These are phyloP conservation scores for Volucella inanis DNA, from an alignment of 2,888 invertebrate genomes.

Conservation along the genomic window DNA sequence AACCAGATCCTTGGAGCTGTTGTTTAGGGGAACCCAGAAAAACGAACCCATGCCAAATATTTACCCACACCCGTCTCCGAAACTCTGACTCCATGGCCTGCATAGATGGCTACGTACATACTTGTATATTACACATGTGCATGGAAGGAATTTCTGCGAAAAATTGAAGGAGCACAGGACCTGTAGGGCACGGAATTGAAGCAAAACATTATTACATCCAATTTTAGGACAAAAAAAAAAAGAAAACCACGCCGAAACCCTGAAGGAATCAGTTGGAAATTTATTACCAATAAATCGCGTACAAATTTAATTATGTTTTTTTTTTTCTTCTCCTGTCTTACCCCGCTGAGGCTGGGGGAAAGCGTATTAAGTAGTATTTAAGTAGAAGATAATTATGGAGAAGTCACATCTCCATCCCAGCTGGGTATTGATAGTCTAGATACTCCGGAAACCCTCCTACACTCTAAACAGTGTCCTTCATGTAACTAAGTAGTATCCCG, in stretches of 20 bases:
- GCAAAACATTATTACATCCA: slow-evolving; percentile 47
- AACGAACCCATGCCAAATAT: slow-evolving; percentile 58
- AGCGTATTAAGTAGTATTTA: not conserved
- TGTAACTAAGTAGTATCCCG: slow-evolving; percentile 19
- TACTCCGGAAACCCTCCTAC: too few relatives aligned
- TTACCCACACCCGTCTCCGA: slow-evolving; percentile 53
- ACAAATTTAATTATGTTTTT: slow-evolving; percentile 48
- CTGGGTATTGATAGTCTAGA: too few relatives aligned
- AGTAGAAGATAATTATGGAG: slow-evolving; percentile 14
- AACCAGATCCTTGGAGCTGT: slow-evolving; percentile 55
- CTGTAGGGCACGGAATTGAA: not conserved
- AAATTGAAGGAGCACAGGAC: slow-evolving; percentile 2
- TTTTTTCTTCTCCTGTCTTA: not conserved
- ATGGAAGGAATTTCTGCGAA: not conserved
- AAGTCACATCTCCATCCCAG: not conserved
- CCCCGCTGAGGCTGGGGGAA: slow-evolving; percentile 7
- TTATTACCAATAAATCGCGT: slow-evolving; percentile 48
- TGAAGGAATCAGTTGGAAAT: slow-evolving; percentile 17
- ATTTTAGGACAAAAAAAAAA: slow-evolving; percentile 10
- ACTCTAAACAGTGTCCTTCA: not conserved
- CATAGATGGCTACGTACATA: too few relatives aligned
- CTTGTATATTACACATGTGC: too few relatives aligned
- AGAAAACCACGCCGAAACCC: not conserved
- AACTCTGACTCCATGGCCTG: too few relatives aligned
- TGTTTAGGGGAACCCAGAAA: slow-evolving; percentile 38